These are phyloP conservation scores for Theretra japonica DNA, from an alignment of 2,888 invertebrate species.

Conservation along the genomic window DNA sequence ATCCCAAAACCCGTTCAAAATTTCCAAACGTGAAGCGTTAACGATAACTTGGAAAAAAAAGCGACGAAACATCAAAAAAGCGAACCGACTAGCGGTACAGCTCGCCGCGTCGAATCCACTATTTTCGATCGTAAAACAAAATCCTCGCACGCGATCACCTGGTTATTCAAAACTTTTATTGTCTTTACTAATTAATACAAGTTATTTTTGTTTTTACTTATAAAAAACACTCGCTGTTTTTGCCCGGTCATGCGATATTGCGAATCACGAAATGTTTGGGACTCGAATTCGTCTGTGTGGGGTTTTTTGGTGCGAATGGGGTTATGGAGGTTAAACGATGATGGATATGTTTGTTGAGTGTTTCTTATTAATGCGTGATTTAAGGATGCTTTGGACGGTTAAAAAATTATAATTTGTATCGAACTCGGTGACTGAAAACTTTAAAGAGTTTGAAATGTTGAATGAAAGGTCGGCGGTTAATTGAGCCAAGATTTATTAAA, in stretches of 20 bases:
- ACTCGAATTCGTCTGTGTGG: background rate
- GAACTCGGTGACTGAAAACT: background rate
- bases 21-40: constrained; percentile 27
- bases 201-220: constrained; percentile 48
- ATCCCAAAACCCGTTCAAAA: constrained; percentile 26
- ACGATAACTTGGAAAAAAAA: constrained; percentile 29
- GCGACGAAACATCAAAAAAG: constrained; percentile 29
- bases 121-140: constrained; percentile 58
- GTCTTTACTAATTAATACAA: constrained; percentile 59
- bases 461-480: too few species aligned
- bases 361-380: background rate
- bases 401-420: background rate
- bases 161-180: constrained; percentile 57
- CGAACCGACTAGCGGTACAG: constrained; percentile 37
- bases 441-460: too few species aligned
- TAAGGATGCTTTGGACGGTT: background rate
- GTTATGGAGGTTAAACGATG: background rate
- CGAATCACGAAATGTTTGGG: constrained; percentile 22
- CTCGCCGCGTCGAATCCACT: constrained; percentile 56
- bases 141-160: constrained; percentile 57
- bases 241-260: constrained; percentile 14
- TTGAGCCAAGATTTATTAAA: too few species aligned
- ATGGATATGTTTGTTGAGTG: constrained; percentile 4
- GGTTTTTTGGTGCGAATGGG: constrained; percentile 10
- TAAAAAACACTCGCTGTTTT: constrained; percentile 18